Conservation (phyloP, 2,113 vertebrate species). For the Pithys albifrons region DNA sequence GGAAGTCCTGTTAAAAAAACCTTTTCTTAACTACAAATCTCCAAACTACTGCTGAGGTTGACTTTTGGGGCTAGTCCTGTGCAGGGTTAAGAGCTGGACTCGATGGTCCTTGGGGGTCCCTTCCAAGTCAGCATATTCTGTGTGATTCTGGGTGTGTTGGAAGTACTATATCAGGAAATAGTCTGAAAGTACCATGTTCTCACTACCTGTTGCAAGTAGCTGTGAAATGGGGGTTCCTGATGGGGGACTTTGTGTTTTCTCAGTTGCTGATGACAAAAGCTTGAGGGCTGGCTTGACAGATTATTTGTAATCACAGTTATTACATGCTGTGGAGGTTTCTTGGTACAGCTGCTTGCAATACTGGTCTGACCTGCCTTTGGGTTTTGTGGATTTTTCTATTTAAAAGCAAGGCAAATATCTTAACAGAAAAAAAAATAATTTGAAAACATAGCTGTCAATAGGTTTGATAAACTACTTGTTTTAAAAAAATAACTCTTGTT, state of each 20-base stretch:
- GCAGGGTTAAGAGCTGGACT: not conserved
- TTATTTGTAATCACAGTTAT: not conserved
- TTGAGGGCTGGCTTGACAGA: not conserved
- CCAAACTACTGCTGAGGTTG: not conserved
- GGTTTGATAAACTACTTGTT: slow-evolving; percentile 49
- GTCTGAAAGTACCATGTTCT: not conserved
- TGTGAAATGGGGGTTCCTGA: not conserved
- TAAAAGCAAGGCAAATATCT: not conserved
- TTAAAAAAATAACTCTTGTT: slow-evolving; percentile 43
- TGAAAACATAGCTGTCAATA: not conserved
- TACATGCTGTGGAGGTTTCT: not conserved
- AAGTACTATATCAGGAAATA: not conserved
- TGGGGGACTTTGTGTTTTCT: not conserved
- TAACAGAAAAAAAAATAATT: not conserved
- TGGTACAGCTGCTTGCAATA: not conserved
- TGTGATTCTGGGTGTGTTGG: not conserved
- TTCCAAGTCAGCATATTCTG: not conserved
- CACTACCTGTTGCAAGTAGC: accelerated
- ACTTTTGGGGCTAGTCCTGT: not conserved
- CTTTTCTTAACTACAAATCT: not conserved
- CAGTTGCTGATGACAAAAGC: not conserved
- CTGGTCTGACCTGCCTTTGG: not conserved
- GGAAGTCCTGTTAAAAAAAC: not conserved
- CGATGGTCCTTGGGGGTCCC: not conserved
- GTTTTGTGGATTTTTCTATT: not conserved